Percentiles rank a stretch among this genome's conserved stretches.
Evolutionary conservation across 1,140 invertebrate species (phyloP).

Genomic region (Leptoteleia sp.): DNA sequence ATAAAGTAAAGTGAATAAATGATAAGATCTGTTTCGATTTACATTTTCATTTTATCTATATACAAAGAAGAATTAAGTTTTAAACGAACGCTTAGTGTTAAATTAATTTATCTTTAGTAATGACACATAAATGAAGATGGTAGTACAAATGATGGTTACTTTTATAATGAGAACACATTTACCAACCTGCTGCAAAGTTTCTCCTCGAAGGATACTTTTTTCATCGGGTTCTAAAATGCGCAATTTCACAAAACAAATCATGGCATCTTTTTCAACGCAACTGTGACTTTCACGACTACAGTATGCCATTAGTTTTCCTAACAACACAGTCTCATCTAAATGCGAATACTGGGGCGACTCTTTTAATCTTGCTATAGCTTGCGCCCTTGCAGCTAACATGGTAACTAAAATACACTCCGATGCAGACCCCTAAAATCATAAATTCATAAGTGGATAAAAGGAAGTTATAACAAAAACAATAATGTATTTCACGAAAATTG

Average conservation of each 20-base stretch:
- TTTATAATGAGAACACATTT: neutral
- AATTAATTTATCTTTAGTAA: no score
- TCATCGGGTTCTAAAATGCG: slow-evolving; percentile 98
- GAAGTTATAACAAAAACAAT: no score
- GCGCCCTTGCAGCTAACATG: slow-evolving; percentile 96
- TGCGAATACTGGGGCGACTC: slow-evolving; percentile 89
- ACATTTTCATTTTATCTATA: no score
- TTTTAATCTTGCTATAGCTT: slow-evolving; percentile 95
- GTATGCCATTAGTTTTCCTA: slow-evolving; percentile 98
- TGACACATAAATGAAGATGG: no score
- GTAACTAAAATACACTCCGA: slow-evolving; percentile 98
- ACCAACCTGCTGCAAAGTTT: slow-evolving; percentile 88
- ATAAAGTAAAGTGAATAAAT: no score
- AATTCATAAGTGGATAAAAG: no score
- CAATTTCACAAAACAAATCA: slow-evolving; percentile 99
- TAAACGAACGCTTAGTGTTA: no score
- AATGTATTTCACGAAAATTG: no score
- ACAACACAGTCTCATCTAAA: slow-evolving; percentile 95
- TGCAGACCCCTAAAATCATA: slow-evolving; percentile 90
- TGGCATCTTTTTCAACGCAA: slow-evolving; percentile 99
- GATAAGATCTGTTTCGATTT: no score
- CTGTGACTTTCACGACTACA: slow-evolving; percentile 97
- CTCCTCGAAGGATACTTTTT: slow-evolving; percentile 93
- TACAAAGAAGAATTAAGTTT: no score
- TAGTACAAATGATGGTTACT: no score